Conservation (phyloP, 2,797 vertebrate genomes). For the Leptatherina wallacei region DNA sequence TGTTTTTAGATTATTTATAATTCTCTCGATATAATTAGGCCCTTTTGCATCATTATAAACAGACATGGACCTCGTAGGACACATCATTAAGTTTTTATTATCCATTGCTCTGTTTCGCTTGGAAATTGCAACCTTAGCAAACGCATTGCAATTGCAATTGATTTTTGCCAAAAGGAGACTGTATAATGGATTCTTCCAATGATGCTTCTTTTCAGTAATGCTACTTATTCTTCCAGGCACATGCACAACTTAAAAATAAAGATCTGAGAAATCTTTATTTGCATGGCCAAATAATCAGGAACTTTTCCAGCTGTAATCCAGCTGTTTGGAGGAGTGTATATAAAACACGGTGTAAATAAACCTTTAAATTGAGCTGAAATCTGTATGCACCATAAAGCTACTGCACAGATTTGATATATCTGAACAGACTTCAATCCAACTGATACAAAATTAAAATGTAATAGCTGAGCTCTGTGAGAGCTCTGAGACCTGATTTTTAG, state of each 20-base stretch:
- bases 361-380: slow-evolving; percentile 20
- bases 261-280: slow-evolving; percentile 24
- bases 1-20: slow-evolving; percentile 27
- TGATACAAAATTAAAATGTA: slow-evolving; percentile 27
- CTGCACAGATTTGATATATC: slow-evolving; percentile 14
- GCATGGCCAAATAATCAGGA: slow-evolving; percentile 36
- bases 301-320: slow-evolving; percentile 28
- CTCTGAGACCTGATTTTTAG: slow-evolving; percentile 34
- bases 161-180: slow-evolving; percentile 60
- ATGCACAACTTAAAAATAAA: slow-evolving; percentile 38
- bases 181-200: slow-evolving; percentile 57
- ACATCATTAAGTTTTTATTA: slow-evolving; percentile 51
- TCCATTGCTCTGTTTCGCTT: slow-evolving; percentile 46
- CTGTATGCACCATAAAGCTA: slow-evolving; percentile 12
- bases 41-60: slow-evolving; percentile 44
- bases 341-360: slow-evolving; percentile 27
- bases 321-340: slow-evolving; percentile 15
- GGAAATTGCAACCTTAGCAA: slow-evolving; percentile 65
- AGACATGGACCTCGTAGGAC: slow-evolving; percentile 47
- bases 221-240: slow-evolving; percentile 46
- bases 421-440: slow-evolving; percentile 12
- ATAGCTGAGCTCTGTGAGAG: slow-evolving; percentile 27
- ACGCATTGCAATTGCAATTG: slow-evolving; percentile 62
- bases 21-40: slow-evolving; percentile 24
- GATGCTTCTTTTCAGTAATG: slow-evolving; percentile 40